Evolutionary conservation across 2,797 vertebrate species (phyloP), one percentile per base, ranked within the genome.

Genomic region (Trachurus trachurus): DNA sequence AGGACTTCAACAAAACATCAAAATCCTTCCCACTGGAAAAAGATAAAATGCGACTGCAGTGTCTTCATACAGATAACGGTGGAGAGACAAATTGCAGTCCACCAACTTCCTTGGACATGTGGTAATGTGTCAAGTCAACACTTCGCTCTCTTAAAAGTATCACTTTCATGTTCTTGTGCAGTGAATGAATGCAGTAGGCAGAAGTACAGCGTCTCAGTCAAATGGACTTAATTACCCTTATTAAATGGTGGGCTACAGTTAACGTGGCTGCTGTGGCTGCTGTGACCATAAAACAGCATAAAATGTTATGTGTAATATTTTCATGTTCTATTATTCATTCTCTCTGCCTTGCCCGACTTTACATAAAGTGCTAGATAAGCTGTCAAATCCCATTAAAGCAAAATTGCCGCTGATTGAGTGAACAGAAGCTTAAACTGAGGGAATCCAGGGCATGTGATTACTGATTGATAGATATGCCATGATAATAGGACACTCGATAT

Each of bases 361-460:
- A 76, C 83, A 79, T 73, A 70, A 88, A 88, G 81, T 76, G 78
- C 69, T 57, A 87, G 81, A 92, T 91, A 86, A 90, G 75, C 80
- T 84, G 88, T 89, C 89, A 86, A 87, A 90, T 90, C 80, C 71
- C 68, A 88, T 90, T 88, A 86, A 60, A 72, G 77, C 21, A 72
- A 34, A 80, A 81, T 71, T 83, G 75, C 87, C 66, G 57, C 59
- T 72, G 81, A 83, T 45, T 67, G 80, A 86, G 74, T 59, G 78
- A 83, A 69, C 53, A 81, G 76, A 80, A 57, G 72, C 71, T 87
- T 78, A 78, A 83, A 78, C 50, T 63, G 72, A 68, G 60, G 49
- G 82, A 89, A 86, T 80, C 68, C 74, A 56, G 87, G 68, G 22
- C 76, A 69, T 73, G 74, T 78, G 87, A 90, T 87, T 76, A 82